These are phyloP conservation scores for Metridium senile DNA, from an alignment of 92 coral and sea anemone species.

Conservation along the genomic window DNA sequence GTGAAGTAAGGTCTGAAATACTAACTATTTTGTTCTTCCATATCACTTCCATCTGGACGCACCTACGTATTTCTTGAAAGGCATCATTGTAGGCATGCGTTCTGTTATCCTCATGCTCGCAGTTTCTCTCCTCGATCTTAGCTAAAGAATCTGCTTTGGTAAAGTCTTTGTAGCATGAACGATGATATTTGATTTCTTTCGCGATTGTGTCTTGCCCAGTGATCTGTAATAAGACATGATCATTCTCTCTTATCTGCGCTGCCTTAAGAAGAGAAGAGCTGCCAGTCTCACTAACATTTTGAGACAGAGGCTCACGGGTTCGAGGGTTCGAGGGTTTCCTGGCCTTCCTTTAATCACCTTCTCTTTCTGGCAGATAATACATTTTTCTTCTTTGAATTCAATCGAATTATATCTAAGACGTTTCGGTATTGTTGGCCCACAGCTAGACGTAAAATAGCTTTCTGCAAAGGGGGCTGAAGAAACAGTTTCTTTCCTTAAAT, in stretches of 20 bases:
- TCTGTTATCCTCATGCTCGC: slow-evolving; percentile 44
- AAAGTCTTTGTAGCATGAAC: slow-evolving; percentile 46
- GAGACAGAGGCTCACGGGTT: slow-evolving; percentile 38
- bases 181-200: no score
- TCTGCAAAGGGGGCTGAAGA: no score
- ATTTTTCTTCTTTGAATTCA: background rate
- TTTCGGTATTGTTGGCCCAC: no score
- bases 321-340: background rate
- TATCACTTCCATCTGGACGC: slow-evolving; percentile 40
- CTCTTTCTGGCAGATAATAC: background rate
- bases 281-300: slow-evolving; percentile 37
- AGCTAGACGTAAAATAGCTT: no score
- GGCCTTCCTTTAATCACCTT: background rate
- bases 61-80: slow-evolving; percentile 30
- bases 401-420: background rate
- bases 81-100: slow-evolving; percentile 38
- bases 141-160: slow-evolving; percentile 31
- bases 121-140: slow-evolving; percentile 53
- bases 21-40: slow-evolving; percentile 29
- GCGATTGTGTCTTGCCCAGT: slow-evolving; percentile 50
- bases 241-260: slow-evolving; percentile 44
- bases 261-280: slow-evolving; percentile 45
- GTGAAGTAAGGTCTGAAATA: slow-evolving; percentile 45
- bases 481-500: no score
- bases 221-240: slow-evolving; percentile 35